phyloP scores from a whole-genome alignment of 2,113 vertebrate genomes.

The human region DNA sequence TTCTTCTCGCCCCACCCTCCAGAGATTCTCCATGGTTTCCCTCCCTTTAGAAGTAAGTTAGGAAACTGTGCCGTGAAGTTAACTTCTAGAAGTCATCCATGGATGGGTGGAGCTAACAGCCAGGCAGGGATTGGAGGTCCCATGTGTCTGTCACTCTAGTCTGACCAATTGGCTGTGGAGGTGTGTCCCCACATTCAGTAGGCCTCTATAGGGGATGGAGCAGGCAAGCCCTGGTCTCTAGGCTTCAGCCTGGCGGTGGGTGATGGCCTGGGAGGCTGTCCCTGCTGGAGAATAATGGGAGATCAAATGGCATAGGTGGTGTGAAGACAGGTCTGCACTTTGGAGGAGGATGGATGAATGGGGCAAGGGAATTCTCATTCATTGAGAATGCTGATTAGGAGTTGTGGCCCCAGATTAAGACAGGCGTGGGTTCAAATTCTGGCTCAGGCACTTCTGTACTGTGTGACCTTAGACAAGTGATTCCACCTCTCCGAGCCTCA shows the following conservation, averaged over 20 bases:
- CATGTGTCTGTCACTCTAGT: neutral
- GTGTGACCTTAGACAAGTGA: neutral
- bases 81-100: neutral
- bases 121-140: neutral
- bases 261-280: neutral
- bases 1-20: neutral
- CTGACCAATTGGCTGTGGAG: neutral
- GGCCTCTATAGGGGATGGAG: neutral
- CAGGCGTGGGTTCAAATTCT: neutral
- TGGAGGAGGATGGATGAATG: neutral
- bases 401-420: neutral
- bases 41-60: neutral
- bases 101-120: neutral
- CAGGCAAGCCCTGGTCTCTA: neutral
- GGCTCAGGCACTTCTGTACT: neutral
- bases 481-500: neutral
- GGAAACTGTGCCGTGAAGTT: neutral
- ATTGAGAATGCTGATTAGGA: neutral
- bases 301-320: neutral
- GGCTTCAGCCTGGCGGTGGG: neutral
- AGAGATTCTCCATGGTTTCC: accelerated
- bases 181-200: neutral
- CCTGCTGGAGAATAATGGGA: neutral
- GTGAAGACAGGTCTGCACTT: neutral
- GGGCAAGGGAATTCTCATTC: neutral